Conservation (phyloP, 2,113 vertebrate species). For the Baryphthengus martii region DNA sequence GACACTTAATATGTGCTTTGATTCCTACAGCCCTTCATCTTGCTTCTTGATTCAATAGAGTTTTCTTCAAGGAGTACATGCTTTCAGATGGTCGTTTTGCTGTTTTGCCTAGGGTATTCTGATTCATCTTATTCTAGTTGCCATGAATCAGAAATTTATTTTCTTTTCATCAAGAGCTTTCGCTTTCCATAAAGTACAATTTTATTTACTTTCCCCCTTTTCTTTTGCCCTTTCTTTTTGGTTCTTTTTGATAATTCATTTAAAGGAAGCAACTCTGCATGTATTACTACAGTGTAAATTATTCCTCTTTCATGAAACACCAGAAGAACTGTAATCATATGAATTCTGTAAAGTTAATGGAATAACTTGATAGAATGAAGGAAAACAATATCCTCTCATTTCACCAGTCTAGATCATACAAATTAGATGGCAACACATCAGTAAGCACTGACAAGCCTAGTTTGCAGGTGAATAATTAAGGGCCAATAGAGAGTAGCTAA, state of each 20-base stretch:
- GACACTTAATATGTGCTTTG: slow-evolving; percentile 62
- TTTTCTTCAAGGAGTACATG: slow-evolving; percentile 58
- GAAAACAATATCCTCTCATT: background rate
- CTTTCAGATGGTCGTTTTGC: slow-evolving; percentile 44
- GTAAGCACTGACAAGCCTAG: background rate
- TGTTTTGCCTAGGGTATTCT: slow-evolving; percentile 66
- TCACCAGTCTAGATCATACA: background rate
- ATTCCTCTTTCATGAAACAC: background rate
- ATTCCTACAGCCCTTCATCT: slow-evolving; percentile 63
- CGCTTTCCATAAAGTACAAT: slow-evolving; percentile 26
- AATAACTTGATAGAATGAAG: background rate
- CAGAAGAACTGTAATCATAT: background rate
- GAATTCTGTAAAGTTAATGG: background rate
- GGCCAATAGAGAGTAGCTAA: background rate
- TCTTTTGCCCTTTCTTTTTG: background rate
- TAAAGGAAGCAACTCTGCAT: background rate
- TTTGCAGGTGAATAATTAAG: background rate
- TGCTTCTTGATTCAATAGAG: slow-evolving; percentile 38
- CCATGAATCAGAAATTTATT: slow-evolving; percentile 48
- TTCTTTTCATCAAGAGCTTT: slow-evolving; percentile 56
- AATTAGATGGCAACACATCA: background rate
- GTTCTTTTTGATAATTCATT: slow-evolving; percentile 36
- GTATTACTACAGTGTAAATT: background rate
- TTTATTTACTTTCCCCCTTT: slow-evolving; percentile 44
- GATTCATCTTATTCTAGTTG: slow-evolving; percentile 69